Evolutionary conservation across 2,797 vertebrate genomes (phyloP), one percentile per base, ranked within the genome.

Genomic region (Limnodromus scolopaceus): DNA sequence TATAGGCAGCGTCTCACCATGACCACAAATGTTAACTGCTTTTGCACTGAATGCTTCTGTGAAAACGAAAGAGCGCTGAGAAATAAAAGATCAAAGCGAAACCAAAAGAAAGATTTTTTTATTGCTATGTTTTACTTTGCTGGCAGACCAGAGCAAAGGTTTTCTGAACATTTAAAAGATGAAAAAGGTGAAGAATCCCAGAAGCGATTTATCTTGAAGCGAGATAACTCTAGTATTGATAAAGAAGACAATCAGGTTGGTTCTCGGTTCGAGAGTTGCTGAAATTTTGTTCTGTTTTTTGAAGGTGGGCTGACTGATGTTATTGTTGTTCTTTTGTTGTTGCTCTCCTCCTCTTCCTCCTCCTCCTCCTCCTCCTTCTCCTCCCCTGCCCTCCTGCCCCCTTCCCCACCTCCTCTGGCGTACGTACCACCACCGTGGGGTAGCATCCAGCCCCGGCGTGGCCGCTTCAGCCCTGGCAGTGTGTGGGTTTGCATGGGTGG

Each of bases 201-300:
- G 97, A 99, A 99, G 99, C 99, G 99, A 97, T 98, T 98, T 95
- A 99, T 99, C 97, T 98, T 99, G 96, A 99, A 99, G 98, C 98
- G 99, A 98, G 99, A 99, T 98, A 99, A 98, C 98, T 98, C 98
- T 98, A 99, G 99, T 98, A 98, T 98, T 92, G 99, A 99, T 97
- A 99, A 99, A 97, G 99, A 99, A 97, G 98, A 98, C 98, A 98
- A 97, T 97, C 98, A 98, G 98, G 98, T 98, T 98, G 98, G 98
- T 98, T 98, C 98, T 98, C 95, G 97, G 98, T 98, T 98, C 94
- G 97, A 98, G 97, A 98, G 98, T 98, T 98, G 97, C 97, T 98
- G 97, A 95, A 96, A 94, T 41, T 97, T 97, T 97, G 98, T 97
- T 95, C 98, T 97, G 97, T 98, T 97, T 97, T 97, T 78, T 46